Conservation (phyloP, 2,888 invertebrate species). For the Bellardia bayeri region DNA sequence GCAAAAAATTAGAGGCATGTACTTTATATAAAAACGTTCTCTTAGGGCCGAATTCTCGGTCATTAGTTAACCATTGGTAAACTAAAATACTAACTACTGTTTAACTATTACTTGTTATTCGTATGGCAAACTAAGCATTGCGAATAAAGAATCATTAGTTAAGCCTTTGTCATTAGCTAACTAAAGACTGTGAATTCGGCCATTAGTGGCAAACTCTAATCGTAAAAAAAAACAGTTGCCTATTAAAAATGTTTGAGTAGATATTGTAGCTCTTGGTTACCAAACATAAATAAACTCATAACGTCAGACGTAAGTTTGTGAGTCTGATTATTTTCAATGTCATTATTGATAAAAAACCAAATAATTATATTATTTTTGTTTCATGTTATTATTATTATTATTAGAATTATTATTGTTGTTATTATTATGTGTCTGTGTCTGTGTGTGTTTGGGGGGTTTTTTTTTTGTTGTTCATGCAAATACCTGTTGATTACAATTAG, state of each 20-base stretch:
- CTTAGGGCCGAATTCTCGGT: no score
- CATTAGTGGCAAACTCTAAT: neutral
- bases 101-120: no score
- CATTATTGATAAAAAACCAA: slow-evolving; percentile 18
- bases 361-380: slow-evolving; percentile 4
- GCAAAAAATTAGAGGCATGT: no score
- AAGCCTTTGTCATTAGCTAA: no score
- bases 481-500: slow-evolving; percentile 54
- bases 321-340: neutral
- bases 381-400: neutral
- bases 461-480: neutral
- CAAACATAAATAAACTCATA: neutral
- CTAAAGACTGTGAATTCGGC: no score
- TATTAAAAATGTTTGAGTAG: neutral
- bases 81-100: no score
- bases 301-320: slow-evolving; percentile 4
- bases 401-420: slow-evolving; percentile 2
- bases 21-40: no score
- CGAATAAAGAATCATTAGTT: no score
- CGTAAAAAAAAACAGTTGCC: neutral
- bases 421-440: neutral
- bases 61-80: no score
- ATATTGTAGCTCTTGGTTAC: slow-evolving; percentile 10
- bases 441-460: neutral
- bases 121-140: no score